These are phyloP conservation scores for Dasysyrphus tricinctus DNA, from an alignment of 2,888 invertebrate genomes.

Conservation along the genomic window DNA sequence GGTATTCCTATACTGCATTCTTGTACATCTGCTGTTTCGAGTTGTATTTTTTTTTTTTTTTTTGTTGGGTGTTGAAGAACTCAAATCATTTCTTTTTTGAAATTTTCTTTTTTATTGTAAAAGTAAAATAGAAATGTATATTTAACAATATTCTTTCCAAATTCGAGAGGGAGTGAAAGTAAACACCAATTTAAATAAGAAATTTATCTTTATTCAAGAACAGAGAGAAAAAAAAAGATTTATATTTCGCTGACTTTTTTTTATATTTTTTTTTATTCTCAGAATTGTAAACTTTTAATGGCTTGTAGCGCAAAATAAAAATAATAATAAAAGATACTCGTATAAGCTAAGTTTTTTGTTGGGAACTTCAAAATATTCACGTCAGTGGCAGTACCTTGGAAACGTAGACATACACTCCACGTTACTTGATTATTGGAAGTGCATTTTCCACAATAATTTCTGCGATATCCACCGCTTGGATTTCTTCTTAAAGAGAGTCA, in stretches of 20 bases:
- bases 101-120: not conserved
- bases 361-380: constrained; percentile 1
- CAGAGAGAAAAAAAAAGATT: constrained; percentile 13
- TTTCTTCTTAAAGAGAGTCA: not conserved
- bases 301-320: constrained; percentile 31
- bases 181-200: not conserved
- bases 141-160: constrained; percentile 19
- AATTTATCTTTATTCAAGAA: constrained; percentile 24
- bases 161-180: constrained; percentile 39
- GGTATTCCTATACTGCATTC: constrained; percentile 36
- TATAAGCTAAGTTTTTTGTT: not conserved
- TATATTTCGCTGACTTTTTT: not conserved
- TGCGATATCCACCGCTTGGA: not conserved
- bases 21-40: constrained; percentile 60
- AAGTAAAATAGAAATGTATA: constrained; percentile 18
- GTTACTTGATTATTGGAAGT: not conserved
- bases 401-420: not conserved
- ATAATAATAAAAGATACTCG: not conserved
- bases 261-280: constrained; percentile 35
- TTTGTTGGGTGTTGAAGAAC: not conserved
- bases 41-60: constrained; percentile 1
- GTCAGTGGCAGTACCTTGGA: constrained; percentile 2
- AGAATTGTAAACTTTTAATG: constrained; percentile 62
- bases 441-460: not conserved
- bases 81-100: constrained; percentile 30